Evolutionary conservation across 1,140 invertebrate genomes (phyloP).

Genomic region (Hypsibius dujardini): DNA sequence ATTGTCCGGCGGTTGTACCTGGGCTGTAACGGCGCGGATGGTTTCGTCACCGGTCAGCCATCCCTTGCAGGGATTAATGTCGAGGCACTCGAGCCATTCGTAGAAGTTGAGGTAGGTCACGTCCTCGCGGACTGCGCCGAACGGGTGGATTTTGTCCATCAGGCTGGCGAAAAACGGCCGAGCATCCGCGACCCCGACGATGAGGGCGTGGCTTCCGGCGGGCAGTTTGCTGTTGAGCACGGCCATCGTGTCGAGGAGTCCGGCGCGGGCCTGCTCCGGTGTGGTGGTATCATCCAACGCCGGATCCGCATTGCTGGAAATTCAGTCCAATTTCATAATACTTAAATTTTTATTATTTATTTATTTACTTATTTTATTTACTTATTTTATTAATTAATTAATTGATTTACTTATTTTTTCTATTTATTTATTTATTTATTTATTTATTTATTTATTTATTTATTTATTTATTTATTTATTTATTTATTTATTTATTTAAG

Average conservation of each 20-base stretch:
- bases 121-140: conserved; percentile 33
- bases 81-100: conserved; percentile 36
- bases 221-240: conserved; percentile 33
- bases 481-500: too few relatives aligned
- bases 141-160: conserved; percentile 34
- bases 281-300: conserved; percentile 36
- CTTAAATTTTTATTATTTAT: too few relatives aligned
- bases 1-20: conserved; percentile 26
- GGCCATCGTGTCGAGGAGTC: conserved; percentile 30
- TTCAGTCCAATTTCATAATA: conserved; percentile 19
- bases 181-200: conserved; percentile 36
- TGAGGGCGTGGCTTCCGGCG: conserved; percentile 33
- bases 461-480: too few relatives aligned
- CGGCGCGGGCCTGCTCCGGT: conserved; percentile 30
- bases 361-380: too few relatives aligned
- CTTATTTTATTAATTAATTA: too few relatives aligned
- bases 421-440: too few relatives aligned
- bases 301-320: conserved; percentile 29
- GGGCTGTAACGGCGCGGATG: conserved; percentile 31
- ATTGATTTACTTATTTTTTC: too few relatives aligned
- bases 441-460: too few relatives aligned
- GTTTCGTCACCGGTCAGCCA: conserved; percentile 10
- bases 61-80: conserved; percentile 29
- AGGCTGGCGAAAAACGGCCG: conserved; percentile 35
- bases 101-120: conserved; percentile 36